These are phyloP conservation scores for Bradypodion ventrale DNA, from an alignment of 2,797 vertebrate genomes.

Conservation along the genomic window DNA sequence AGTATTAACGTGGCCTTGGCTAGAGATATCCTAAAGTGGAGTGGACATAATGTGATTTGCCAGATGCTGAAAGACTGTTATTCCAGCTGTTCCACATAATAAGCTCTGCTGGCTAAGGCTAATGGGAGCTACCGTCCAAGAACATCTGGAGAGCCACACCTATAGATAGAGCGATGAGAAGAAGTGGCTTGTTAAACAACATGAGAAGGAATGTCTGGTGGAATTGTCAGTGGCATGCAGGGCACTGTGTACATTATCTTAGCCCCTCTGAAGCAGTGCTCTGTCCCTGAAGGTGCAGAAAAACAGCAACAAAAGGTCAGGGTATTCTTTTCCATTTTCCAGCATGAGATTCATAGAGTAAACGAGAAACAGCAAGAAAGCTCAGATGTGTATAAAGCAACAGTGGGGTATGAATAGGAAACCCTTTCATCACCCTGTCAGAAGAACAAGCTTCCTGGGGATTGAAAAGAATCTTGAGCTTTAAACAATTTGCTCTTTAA, in stretches of 20 bases:
- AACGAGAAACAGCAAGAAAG: conserved; percentile 63
- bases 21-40: background rate
- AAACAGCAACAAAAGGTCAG: conserved; percentile 46
- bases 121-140: too few relatives aligned
- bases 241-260: background rate
- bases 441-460: conserved; percentile 66
- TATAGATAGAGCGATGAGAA: too few relatives aligned
- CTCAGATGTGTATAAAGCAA: conserved; percentile 48
- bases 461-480: conserved; percentile 62
- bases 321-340: conserved; percentile 5
- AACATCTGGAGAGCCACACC: too few relatives aligned
- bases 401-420: conserved; percentile 66
- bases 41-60: too few relatives aligned
- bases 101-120: too few relatives aligned
- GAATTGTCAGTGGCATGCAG: background rate
- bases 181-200: background rate
- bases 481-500: conserved; percentile 69
- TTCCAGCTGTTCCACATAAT: too few relatives aligned
- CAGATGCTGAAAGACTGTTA: too few relatives aligned
- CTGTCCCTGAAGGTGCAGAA: background rate
- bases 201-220: background rate
- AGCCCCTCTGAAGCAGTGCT: background rate
- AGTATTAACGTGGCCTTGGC: background rate
- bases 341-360: conserved; percentile 56
- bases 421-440: conserved; percentile 67